Conservation (phyloP, 2,113 vertebrate genomes). For the Enhydra lutris region DNA sequence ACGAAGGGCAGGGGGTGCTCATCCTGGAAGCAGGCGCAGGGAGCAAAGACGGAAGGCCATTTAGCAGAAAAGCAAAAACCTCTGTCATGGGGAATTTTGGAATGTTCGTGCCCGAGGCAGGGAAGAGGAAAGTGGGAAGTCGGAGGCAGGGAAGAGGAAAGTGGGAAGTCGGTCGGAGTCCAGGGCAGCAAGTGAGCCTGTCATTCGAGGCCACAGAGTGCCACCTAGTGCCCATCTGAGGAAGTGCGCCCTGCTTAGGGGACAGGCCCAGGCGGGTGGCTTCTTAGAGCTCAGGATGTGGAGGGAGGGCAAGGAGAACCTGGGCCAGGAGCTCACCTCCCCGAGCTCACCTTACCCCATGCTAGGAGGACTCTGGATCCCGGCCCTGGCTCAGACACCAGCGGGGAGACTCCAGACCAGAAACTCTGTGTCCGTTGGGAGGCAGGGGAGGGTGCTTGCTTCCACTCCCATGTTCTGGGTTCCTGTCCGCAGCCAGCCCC, state of each 20-base stretch:
- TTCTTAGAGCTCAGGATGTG: background rate
- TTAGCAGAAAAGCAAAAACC: background rate
- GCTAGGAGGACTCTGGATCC: background rate
- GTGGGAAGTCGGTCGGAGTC: fast-evolving
- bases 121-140: background rate
- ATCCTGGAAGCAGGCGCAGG: background rate
- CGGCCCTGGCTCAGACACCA: background rate
- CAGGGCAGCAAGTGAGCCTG: fast-evolving
- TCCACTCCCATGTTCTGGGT: fast-evolving
- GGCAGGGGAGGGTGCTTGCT: no score
- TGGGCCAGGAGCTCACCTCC: fast-evolving
- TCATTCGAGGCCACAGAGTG: slow-evolving; percentile 53
- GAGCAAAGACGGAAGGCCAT: background rate
- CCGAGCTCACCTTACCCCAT: background rate
- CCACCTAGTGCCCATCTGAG: slow-evolving; percentile 72
- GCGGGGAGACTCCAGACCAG: background rate
- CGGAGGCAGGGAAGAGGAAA: background rate
- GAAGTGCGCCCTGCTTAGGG: background rate
- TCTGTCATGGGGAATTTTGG: background rate
- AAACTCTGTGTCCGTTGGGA: background rate
- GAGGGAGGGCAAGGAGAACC: background rate
- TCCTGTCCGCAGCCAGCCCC: fast-evolving
- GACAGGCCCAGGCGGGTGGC: fast-evolving
- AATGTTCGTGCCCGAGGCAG: background rate
- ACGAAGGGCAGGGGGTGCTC: fast-evolving